Base-by-base conservation (phyloP, 2,888 invertebrate genomes). In the Slavum lentiscoides region DNA sequence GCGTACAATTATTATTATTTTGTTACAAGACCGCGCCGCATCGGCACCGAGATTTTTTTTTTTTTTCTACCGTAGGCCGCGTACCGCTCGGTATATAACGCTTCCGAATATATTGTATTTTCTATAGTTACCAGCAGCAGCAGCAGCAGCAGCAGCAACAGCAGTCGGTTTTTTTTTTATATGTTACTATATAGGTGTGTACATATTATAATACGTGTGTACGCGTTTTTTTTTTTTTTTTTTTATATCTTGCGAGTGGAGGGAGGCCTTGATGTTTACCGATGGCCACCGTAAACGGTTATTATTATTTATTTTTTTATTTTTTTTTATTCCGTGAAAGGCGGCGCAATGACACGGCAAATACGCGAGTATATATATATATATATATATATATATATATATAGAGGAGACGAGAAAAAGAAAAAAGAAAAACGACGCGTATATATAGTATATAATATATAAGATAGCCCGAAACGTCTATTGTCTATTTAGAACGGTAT, bases 211-310 rank as follows among this genome's bases (percentile, higher is more conserved):
- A 30, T 30, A 30, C 30, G 30, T 4, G n/a, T 39, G 53, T 53
- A 53, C 17, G 37, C 30, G 13, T 49, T 43, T 81, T 64, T 62
- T 61, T 82, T 53, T 77, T 81, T 37, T 80, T 82, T 49, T 81
- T 67, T 70, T 37, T 74, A 69, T 68, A 21, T 70, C 73, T 49
- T 7, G 64, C 43, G 66, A 43, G 6, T n/a, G 49, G 59, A 62
- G 53, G 70, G 59, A 64, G 72, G 72, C 72, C 80, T 80, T 80
- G 80, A 80, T 80, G 80, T 80, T 80, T 72, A 72, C 80, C 80
- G 80, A 80, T 80, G 80, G 80, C 64, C 80, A 80, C 80, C 58
- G 80, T 80, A 80, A 80, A 80, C 72, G 80, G 80, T 80, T 76
- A 59, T 75, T 74, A 66, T 58, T 68, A n/a, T 55, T 73, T n/a